A percentile compares a stretch with the other conserved stretches of the same genome.
Evolutionary conservation across 2,888 invertebrate genomes (phyloP).

Genomic region (Autographa gamma): DNA sequence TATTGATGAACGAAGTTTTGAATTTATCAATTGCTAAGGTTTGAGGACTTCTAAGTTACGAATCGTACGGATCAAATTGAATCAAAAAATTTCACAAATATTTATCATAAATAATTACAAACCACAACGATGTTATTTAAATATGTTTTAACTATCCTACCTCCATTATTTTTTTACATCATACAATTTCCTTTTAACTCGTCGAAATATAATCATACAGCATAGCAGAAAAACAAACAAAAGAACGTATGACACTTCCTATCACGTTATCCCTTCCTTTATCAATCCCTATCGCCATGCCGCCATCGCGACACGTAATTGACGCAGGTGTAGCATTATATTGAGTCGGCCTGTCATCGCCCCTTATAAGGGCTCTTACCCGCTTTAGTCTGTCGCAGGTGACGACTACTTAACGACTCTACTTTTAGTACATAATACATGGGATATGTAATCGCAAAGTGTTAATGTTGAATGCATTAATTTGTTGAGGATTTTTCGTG

Average conservation of each 20-base stretch:
- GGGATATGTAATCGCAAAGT: slow-evolving; percentile 46
- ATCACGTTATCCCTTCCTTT: slow-evolving; percentile 33
- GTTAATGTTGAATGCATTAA: slow-evolving; percentile 33
- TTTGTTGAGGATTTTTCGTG: slow-evolving; percentile 28
- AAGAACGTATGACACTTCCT: slow-evolving; percentile 10
- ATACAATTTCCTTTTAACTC: no score
- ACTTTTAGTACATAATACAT: slow-evolving; percentile 57
- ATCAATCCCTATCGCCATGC: slow-evolving; percentile 38
- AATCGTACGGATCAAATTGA: no score
- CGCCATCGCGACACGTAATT: slow-evolving; percentile 56
- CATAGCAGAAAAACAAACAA: no score
- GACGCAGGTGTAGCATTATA: slow-evolving; percentile 60
- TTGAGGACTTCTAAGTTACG: no score
- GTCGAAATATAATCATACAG: no score
- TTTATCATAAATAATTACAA: no score
- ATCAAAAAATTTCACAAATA: no score
- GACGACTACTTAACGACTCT: slow-evolving; percentile 67
- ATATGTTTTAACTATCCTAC: no score
- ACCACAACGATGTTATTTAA: no score
- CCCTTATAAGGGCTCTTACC: slow-evolving; percentile 72
- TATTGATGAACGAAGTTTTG: no score
- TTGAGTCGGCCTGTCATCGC: slow-evolving; percentile 68
- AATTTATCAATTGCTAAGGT: no score
- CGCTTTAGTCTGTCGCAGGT: slow-evolving; percentile 67
- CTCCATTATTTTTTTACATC: no score